Percentiles rank a stretch among this genome's conserved stretches.
Evolutionary conservation across 2,888 invertebrate genomes (phyloP).

Genomic region (Elegia similella): DNA sequence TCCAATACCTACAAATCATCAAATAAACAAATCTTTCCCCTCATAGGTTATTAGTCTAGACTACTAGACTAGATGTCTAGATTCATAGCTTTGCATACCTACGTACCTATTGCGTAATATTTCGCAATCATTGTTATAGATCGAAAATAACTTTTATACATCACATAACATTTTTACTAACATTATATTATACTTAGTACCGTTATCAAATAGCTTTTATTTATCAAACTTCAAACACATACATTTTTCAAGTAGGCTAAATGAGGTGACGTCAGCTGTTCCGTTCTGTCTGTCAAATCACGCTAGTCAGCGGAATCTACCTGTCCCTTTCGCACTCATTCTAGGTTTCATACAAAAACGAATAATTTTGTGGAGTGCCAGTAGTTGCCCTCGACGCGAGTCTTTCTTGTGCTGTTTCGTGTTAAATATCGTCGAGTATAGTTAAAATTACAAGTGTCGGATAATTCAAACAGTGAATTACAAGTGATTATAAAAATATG

Average conservation of each 20-base stretch:
- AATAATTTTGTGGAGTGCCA: conserved; percentile 28
- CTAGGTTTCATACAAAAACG: conserved; percentile 34
- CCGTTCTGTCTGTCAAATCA: conserved; percentile 19
- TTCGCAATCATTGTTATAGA: neutral
- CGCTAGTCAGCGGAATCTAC: conserved; percentile 17
- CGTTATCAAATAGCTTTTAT: too few relatives aligned
- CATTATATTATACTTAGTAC: too few relatives aligned
- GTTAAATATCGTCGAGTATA: conserved; percentile 19
- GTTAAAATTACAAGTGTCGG: neutral
- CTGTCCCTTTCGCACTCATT: conserved; percentile 5
- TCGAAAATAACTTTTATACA: neutral
- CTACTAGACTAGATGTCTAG: too few relatives aligned
- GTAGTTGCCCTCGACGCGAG: conserved; percentile 40
- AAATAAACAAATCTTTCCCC: too few relatives aligned
- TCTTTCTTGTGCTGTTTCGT: conserved; percentile 22
- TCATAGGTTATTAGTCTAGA: too few relatives aligned
- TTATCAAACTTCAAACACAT: neutral
- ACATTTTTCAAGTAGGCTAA: conserved; percentile 1
- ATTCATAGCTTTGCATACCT: too few relatives aligned
- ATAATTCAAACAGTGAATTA: conserved; percentile 11
- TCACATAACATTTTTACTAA: neutral
- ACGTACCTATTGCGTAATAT: neutral
- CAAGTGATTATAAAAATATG: conserved; percentile 44
- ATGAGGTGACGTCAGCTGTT: conserved; percentile 10
- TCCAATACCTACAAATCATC: too few relatives aligned